phyloP scores from a whole-genome alignment of 2,888 invertebrate species.

The Dermolepida albohirtum region DNA sequence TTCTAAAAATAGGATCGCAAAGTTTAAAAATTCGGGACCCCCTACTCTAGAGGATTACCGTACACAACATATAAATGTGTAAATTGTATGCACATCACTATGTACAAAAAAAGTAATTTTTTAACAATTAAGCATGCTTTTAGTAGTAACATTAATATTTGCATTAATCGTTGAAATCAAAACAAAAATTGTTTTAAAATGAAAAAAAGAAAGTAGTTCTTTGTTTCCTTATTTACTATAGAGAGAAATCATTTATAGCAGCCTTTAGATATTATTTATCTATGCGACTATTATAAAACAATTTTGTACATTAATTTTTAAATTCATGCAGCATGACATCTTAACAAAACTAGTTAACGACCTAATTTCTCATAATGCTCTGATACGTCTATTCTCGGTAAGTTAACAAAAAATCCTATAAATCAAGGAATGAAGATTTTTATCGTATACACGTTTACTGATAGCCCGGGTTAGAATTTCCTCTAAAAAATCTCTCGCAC shows the following conservation, averaged over 20 bases:
- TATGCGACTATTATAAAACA: conserved; percentile 10
- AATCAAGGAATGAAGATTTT: conserved; percentile 33
- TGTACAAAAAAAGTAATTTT: too few species aligned
- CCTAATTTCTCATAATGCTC: conserved; percentile 32
- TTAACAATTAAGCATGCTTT: too few species aligned
- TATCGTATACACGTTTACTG: conserved; percentile 33
- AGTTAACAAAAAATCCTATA: conserved; percentile 31
- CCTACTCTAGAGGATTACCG: too few species aligned
- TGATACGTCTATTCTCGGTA: conserved; percentile 12
- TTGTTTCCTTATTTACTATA: too few species aligned
- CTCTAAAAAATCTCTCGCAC: conserved; percentile 10
- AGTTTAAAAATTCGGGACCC: too few species aligned
- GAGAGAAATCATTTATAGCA: conserved; percentile 6
- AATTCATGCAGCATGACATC: conserved; percentile 17
- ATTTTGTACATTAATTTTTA: conserved; percentile 16
- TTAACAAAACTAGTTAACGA: conserved; percentile 29
- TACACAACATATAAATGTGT: too few species aligned
- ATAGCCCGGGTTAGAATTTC: conserved; percentile 24
- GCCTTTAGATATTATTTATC: conserved; percentile 19
- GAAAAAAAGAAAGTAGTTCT: too few species aligned
- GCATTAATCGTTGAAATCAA: too few species aligned
- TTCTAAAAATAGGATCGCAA: too few species aligned
- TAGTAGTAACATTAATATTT: too few species aligned
- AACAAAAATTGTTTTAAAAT: too few species aligned
- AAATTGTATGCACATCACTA: too few species aligned